Base-by-base conservation (phyloP, 92 coral and sea anemone genomes). In the Plumapathes pennacea region DNA sequence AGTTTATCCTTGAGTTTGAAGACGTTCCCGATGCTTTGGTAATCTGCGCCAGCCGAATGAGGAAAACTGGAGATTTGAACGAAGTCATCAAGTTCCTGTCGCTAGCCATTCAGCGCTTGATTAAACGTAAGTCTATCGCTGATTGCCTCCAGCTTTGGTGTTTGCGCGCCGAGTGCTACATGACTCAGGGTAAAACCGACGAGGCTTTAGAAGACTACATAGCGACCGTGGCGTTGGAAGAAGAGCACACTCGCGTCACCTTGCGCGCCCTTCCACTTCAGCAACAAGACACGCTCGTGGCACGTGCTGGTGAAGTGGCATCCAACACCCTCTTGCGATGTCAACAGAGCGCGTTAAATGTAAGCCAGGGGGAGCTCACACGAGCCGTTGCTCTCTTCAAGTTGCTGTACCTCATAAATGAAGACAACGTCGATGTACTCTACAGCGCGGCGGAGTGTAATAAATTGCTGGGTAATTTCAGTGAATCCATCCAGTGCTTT, bases 401-500 rank as follows among this genome's bases (percentile, higher is more conserved):
- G 19, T 56, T 90, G 42, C 53, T 90, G 43, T 76, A 77, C 64
- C 53, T 85, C 2, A 46, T 77, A 32, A 90, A 90, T 54, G 49
- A 73, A 48, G 70, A 71, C 45, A 88, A 90, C 45, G 69, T 74
- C n/a, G 97, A 90, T 44, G 87, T 88, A 17, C 69, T 90, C 47
- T 42, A 84, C 7, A 83, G 74, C 33, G 72, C 85, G 7, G 97
- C 97, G 25, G 96, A 87, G 71, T 87, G 96, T 39, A 37, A 78
- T 38, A 64, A 75, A 51, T 82, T 85, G 25, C 90, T 78, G 32
- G 85, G 84, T 33, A 88, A 82, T 19, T 69, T 69, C 46, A n/a
- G 64, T 10, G 81, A 79, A 45, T 95, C 97, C 12, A 71, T 88
- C 46, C 71, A 69, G 21, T 61, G 67, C 5, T 78, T 72, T 25